These are phyloP conservation scores for Sitodiplosis mosellana DNA, from an alignment of 1,140 invertebrate genomes.

Conservation along the genomic window DNA sequence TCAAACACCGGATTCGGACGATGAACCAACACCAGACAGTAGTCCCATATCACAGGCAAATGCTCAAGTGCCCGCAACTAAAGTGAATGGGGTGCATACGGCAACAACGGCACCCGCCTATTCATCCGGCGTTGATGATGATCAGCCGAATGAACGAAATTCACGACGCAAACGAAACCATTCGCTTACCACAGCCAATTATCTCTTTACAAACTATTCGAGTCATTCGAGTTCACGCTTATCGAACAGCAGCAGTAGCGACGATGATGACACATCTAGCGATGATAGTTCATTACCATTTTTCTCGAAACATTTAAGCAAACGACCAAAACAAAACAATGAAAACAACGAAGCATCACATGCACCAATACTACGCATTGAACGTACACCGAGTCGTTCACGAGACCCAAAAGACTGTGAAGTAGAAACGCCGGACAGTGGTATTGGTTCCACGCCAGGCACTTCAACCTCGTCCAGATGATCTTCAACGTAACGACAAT, in stretches of 20 bases:
- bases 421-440: constrained; percentile 8
- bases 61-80: background rate
- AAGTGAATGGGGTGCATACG: background rate
- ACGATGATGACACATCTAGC: background rate
- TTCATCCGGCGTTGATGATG: constrained; percentile 3
- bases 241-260: constrained; percentile 3
- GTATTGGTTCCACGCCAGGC: constrained; percentile 3
- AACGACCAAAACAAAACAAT: background rate
- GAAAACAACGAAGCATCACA: background rate
- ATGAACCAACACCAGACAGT: background rate
- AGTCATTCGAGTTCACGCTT: constrained; percentile 6
- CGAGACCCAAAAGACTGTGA: background rate
- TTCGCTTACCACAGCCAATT: background rate
- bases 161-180: background rate
- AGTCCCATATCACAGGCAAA: background rate
- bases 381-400: background rate
- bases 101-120: background rate
- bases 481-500: background rate
- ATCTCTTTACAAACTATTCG: constrained; percentile 3
- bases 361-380: background rate
- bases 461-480: background rate
- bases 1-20: constrained; percentile 1
- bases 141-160: background rate
- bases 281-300: background rate
- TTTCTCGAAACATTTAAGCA: background rate